A percentile compares a stretch with the other conserved stretches of the same genome.
These are phyloP conservation scores for Manis pentadactyla DNA, from an alignment of 2,797 vertebrate genomes.

Conservation along the genomic window DNA sequence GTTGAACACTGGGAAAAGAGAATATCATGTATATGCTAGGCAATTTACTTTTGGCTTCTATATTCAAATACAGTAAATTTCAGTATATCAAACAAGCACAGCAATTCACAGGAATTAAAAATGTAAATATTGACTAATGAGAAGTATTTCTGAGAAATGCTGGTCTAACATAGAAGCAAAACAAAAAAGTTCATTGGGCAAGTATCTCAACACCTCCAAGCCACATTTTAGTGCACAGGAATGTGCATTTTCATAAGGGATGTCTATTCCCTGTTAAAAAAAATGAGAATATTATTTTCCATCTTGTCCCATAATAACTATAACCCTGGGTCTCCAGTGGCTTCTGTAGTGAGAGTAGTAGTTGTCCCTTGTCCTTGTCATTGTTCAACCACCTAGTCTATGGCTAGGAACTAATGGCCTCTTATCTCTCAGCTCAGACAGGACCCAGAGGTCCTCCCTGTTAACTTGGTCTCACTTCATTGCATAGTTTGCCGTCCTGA, in stretches of 20 bases:
- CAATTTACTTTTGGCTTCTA: background rate
- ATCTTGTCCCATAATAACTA: background rate
- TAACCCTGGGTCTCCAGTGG: background rate
- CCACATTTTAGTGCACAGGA: background rate
- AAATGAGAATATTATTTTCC: background rate
- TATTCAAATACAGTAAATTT: background rate
- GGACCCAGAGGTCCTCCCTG: background rate
- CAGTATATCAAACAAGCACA: background rate
- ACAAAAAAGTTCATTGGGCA: background rate
- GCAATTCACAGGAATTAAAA: background rate
- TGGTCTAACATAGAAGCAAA: background rate
- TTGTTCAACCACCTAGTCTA: background rate
- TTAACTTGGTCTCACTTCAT: background rate
- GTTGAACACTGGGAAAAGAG: background rate
- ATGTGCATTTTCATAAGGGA: background rate
- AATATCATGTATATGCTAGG: background rate
- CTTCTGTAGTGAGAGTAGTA: background rate
- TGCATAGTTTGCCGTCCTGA: background rate
- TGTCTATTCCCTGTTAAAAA: background rate
- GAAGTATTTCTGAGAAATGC: conserved; percentile 20
- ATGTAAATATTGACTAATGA: background rate
- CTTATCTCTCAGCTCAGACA: background rate
- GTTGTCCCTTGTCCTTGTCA: background rate
- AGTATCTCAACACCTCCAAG: background rate
- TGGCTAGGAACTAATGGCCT: background rate